Evolutionary conservation across 2,113 vertebrate genomes (phyloP).

Genomic region (Erpornis zantholeuca): DNA sequence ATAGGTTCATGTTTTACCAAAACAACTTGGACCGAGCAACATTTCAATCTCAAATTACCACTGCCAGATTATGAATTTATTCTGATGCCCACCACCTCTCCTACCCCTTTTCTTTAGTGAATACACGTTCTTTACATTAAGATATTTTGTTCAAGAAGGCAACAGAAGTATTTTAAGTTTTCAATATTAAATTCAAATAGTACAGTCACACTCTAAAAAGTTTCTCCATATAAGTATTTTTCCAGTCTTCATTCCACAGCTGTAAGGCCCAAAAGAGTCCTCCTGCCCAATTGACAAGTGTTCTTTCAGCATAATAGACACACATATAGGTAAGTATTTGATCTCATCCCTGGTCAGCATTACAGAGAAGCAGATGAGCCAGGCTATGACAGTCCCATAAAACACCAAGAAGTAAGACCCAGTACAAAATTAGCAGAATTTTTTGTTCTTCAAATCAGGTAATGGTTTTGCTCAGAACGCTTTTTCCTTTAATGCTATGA

Average conservation of each 20-base stretch:
- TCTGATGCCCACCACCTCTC: not conserved
- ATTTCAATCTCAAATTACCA: not conserved
- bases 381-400: not conserved
- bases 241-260: not conserved
- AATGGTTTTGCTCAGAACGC: not conserved
- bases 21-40: not conserved
- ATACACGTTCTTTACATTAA: not conserved
- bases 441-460: not conserved
- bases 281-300: not conserved
- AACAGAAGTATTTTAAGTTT: not conserved
- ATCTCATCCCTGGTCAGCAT: not conserved
- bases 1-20: not conserved
- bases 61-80: not conserved
- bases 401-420: not conserved
- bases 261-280: not conserved
- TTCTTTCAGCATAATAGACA: not conserved
- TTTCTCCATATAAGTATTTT: not conserved
- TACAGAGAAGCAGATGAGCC: not conserved
- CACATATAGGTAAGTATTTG: accelerated
- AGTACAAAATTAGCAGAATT: not conserved
- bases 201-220: not conserved
- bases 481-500: not conserved
- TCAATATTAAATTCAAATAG: not conserved
- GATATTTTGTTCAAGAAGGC: not conserved
- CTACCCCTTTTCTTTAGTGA: not conserved